Evolutionary conservation across 2,113 vertebrate genomes (phyloP).

Genomic region (Illadopsis cleaveri): DNA sequence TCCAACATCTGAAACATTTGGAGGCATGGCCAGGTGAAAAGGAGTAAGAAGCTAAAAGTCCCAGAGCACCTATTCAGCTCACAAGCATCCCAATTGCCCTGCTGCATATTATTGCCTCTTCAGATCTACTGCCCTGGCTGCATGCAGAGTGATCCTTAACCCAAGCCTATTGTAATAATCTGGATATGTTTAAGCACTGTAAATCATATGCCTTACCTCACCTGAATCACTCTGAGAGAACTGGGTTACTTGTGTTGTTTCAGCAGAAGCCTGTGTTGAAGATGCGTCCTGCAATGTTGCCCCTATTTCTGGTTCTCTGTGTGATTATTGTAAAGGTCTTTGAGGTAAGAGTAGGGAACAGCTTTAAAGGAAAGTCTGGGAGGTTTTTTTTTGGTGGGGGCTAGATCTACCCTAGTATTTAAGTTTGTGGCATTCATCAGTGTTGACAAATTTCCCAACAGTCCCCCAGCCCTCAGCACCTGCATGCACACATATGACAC

Average conservation of each 20-base stretch:
- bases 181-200: background rate
- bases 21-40: background rate
- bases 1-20: background rate
- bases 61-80: background rate
- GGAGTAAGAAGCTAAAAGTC: background rate
- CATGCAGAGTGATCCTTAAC: background rate
- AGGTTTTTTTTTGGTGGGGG: fast-evolving
- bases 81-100: background rate
- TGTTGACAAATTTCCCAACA: background rate
- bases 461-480: background rate
- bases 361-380: background rate
- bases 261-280: background rate
- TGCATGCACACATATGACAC: background rate
- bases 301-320: background rate
- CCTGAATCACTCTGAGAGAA: background rate
- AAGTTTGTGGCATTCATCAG: background rate
- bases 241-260: background rate
- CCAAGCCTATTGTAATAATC: background rate
- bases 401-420: background rate
- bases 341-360: background rate
- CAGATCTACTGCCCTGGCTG: background rate
- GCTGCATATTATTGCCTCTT: background rate
- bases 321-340: background rate
- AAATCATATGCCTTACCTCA: background rate
- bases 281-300: background rate